Evolutionary conservation across 1,140 invertebrate species (phyloP), one percentile per base, ranked within the genome.

Genomic region (Trachelipus rathkii): DNA sequence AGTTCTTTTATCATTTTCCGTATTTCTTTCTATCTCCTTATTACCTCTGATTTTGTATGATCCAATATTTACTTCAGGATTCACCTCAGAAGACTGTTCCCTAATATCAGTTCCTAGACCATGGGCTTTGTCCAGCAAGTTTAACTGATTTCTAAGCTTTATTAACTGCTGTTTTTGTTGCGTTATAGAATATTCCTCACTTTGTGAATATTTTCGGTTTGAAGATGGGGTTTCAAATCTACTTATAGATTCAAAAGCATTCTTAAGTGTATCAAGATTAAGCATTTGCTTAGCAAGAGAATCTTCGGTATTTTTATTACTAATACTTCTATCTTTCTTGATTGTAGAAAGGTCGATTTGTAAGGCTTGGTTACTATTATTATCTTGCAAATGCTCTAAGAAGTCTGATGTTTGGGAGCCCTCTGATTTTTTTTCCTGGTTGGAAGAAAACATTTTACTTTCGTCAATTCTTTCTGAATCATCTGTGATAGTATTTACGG

Each of bases 81-180:
- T 60, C 50, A 60, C 50, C 8, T 60, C 50, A 13, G 11, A 19
- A 60, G 50, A 60, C 2, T 13, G 3, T 19, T 60, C 50, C 19
- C 11, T 15, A 60, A 4, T 60, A 15, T 60, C 11, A 60, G 1
- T 8, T 33, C 6, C 33, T 60, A 60, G 19, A 19, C 2, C 4
- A 2, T 2, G 4, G 11, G 8, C 50, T 60, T 3, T 60, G 8
- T 60, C 50, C 1, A 60, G 8, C 50, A 60, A 60, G 19, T 19
- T 60, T 8, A 60, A 8, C 19, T 60, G 50, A 19, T 60, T 60
- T 60, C 50, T 60, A 13, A 60, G 50, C 50, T 19, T 60, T 13
- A 60, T 60, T 60, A 60, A 60, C 19, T 60, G 50, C 50, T 60
- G 11, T 60, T 19, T 60, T 60, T 60, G 50, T 60, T 60, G 11